These are phyloP conservation scores for Astreopora myriophthalma DNA, from an alignment of 64 coral and sea anemone species.

Conservation along the genomic window DNA sequence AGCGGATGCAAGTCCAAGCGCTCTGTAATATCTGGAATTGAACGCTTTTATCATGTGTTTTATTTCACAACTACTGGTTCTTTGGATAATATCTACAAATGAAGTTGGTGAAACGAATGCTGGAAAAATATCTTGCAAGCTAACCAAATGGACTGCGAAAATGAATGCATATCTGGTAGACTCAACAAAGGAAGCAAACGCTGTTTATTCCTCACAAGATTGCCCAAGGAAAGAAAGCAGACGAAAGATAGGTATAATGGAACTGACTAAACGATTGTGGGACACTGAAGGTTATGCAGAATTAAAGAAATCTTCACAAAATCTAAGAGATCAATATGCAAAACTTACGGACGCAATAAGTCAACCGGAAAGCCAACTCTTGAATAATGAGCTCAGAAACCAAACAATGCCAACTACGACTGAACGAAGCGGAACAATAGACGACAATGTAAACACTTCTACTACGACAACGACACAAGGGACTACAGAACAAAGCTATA, in stretches of 20 bases:
- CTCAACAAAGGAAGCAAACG: conserved; percentile 30
- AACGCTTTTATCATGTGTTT: conserved; percentile 24
- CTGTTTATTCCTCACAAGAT: no score
- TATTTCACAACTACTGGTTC: conserved; percentile 33
- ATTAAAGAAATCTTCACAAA: no score
- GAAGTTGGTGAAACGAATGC: no score
- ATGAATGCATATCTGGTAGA: conserved; percentile 24
- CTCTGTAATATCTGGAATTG: neutral
- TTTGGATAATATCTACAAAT: no score
- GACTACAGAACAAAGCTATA: neutral
- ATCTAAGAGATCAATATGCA: conserved; percentile 57
- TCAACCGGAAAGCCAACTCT: neutral
- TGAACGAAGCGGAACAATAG: conserved; percentile 7
- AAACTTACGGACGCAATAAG: no score
- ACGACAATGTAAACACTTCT: neutral
- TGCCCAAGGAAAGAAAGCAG: no score
- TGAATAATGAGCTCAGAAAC: no score
- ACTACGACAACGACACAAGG: neutral
- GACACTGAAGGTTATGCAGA: conserved; percentile 25
- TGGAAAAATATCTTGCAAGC: no score
- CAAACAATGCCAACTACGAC: neutral
- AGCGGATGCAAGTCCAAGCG: neutral
- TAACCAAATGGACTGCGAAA: no score
- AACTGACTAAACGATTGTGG: conserved; percentile 27
- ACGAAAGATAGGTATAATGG: conserved; percentile 52